A percentile compares a stretch with the other conserved stretches of the same genome.
Conservation (phyloP, 2,888 invertebrate species). For the Thymelicus sylvestris region DNA sequence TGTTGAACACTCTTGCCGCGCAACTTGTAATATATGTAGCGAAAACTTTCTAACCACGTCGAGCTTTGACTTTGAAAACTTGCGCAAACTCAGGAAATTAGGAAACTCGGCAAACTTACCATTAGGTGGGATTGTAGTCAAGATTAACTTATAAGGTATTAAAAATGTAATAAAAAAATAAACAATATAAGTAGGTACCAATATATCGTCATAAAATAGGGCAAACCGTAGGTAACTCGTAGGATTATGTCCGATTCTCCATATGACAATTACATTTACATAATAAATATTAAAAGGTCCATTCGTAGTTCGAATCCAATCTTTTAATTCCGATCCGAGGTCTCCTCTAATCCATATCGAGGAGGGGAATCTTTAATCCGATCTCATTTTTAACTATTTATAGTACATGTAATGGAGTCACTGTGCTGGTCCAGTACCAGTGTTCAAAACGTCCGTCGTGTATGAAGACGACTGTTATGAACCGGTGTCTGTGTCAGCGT, state of each 20-base stretch:
- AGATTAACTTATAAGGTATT: not conserved
- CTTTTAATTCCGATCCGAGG: too few relatives aligned
- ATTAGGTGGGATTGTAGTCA: too few relatives aligned
- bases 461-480: too few relatives aligned
- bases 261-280: not conserved
- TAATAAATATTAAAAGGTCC: not conserved
- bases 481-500: too few relatives aligned
- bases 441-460: too few relatives aligned
- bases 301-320: not conserved
- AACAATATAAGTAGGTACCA: not conserved
- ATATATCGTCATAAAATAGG: not conserved
- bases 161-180: too few relatives aligned
- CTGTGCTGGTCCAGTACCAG: too few relatives aligned
- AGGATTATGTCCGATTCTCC: not conserved
- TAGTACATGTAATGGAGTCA: too few relatives aligned
- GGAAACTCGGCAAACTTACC: not conserved
- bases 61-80: conserved; percentile 5
- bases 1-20: not conserved
- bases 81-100: not conserved
- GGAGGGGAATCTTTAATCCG: too few relatives aligned
- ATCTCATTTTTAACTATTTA: too few relatives aligned
- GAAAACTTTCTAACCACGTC: not conserved
- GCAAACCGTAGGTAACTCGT: not conserved
- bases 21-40: conserved; percentile 1
- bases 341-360: too few relatives aligned